These are phyloP conservation scores for Apamea anceps DNA, from an alignment of 2,888 invertebrate genomes.

Conservation along the genomic window DNA sequence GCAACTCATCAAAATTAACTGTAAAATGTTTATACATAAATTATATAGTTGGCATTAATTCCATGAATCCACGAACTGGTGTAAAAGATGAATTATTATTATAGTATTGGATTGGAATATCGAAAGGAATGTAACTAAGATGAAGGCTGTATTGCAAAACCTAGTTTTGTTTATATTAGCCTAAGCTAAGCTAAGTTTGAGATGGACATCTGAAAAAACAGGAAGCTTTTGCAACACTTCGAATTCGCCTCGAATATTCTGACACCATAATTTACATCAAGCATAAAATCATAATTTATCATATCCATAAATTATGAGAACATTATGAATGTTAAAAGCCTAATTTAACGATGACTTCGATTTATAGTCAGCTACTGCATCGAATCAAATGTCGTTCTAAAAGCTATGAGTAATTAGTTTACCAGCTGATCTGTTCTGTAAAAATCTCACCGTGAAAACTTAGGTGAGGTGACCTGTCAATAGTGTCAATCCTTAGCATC, in stretches of 20 bases:
- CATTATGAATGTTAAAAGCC: constrained; percentile 16
- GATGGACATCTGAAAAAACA: constrained; percentile 40
- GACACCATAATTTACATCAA: constrained; percentile 21
- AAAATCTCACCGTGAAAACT: neutral
- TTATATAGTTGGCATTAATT: neutral
- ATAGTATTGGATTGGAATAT: constrained; percentile 57
- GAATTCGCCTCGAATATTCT: neutral
- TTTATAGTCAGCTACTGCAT: constrained; percentile 31
- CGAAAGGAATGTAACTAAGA: constrained; percentile 60
- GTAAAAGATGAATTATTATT: constrained; percentile 48
- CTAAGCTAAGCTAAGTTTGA: neutral
- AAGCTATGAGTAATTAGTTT: neutral
- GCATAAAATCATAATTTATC: constrained; percentile 22
- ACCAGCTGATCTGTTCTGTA: neutral
- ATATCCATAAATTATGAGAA: constrained; percentile 18
- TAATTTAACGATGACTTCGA: constrained; percentile 28
- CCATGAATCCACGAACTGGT: constrained; percentile 6
- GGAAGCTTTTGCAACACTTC: constrained; percentile 44
- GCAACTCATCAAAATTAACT: constrained; percentile 9
- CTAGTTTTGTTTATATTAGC: constrained; percentile 41
- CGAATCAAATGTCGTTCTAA: constrained; percentile 8
- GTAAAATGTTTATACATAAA: constrained; percentile 18
- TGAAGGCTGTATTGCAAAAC: constrained; percentile 63
- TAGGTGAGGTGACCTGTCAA: neutral
- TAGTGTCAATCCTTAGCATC: too few relatives aligned